These are phyloP conservation scores for Hydrotaea cyrtoneurina DNA, from an alignment of 2,888 invertebrate genomes.

Conservation along the genomic window DNA sequence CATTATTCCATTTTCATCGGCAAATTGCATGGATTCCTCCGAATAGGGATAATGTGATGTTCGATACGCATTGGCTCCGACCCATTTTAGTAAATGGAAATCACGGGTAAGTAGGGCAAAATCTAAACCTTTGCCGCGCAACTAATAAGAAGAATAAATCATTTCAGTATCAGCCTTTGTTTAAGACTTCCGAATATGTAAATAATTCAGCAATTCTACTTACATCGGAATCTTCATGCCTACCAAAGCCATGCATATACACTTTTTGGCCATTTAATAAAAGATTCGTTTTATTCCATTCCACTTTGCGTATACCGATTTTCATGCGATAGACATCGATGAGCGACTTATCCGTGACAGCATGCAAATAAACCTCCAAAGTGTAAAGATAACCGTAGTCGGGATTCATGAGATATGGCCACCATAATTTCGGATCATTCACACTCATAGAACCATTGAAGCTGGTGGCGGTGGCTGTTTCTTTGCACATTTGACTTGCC, in stretches of 20 bases:
- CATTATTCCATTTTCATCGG: constrained; percentile 95
- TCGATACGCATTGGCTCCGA: constrained; percentile 96
- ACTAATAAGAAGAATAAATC: constrained; percentile 80
- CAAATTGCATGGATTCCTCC: constrained; percentile 96
- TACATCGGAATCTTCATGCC: constrained; percentile 97
- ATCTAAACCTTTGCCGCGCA: constrained; percentile 97
- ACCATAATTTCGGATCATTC: constrained; percentile 91
- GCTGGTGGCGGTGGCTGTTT: constrained; percentile 70
- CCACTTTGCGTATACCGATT: constrained; percentile 92
- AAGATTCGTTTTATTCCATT: constrained; percentile 88
- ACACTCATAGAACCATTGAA: constrained; percentile 84
- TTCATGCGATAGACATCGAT: constrained; percentile 91
- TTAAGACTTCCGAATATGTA: no score
- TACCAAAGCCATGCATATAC: constrained; percentile 95
- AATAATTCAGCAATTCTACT: constrained; percentile 67
- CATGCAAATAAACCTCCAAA: constrained; percentile 83
- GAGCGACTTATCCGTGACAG: constrained; percentile 72
- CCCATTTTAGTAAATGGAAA: constrained; percentile 95
- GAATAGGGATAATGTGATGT: constrained; percentile 99
- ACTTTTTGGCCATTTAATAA: constrained; percentile 91
- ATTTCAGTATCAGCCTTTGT: no score
- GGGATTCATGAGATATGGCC: constrained; percentile 93
- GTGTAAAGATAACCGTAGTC: constrained; percentile 93
- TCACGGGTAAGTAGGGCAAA: constrained; percentile 92
- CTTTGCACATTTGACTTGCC: constrained; percentile 82